phyloP scores from a whole-genome alignment of 2,888 invertebrate genomes.

The Palloptera scutellata region DNA sequence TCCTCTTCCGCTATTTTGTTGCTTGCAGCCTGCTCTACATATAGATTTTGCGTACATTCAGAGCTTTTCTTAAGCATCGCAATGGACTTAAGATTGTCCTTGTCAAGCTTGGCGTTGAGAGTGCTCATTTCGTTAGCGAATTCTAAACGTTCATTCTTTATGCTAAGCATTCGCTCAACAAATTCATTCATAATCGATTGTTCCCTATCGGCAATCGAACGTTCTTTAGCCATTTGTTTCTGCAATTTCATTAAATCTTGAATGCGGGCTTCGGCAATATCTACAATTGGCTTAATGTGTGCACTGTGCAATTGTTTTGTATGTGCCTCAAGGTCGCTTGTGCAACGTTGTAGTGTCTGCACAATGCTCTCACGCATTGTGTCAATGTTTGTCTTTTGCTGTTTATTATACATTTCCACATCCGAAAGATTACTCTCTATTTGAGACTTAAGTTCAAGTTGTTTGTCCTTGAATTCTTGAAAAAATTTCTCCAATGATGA shows the following conservation, averaged over 20 bases:
- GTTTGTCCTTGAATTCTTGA: conserved; percentile 46
- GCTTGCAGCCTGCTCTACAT: conserved; percentile 22
- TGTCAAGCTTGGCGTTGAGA: conserved; percentile 49
- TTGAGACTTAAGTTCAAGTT: conserved; percentile 43
- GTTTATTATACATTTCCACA: conserved; percentile 46
- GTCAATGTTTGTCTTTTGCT: conserved; percentile 47
- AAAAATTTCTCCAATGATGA: conserved; percentile 42
- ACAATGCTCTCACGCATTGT: conserved; percentile 46
- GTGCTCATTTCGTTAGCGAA: conserved; percentile 48
- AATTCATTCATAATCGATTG: conserved; percentile 41
- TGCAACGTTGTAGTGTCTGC: conserved; percentile 41
- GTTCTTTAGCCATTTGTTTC: conserved; percentile 44
- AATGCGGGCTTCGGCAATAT: conserved; percentile 38
- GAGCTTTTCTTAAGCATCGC: conserved; percentile 32
- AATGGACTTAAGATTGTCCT: conserved; percentile 32
- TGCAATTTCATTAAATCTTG: conserved; percentile 43
- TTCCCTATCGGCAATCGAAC: conserved; percentile 46
- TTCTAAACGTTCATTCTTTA: conserved; percentile 58
- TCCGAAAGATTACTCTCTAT: conserved; percentile 47
- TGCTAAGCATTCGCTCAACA: conserved; percentile 62
- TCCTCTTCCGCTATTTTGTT: conserved; percentile 6
- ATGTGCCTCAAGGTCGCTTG: conserved; percentile 41
- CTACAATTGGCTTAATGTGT: conserved; percentile 6
- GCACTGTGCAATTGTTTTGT: conserved; percentile 40
- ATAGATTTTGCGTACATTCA: conserved; percentile 34